Conservation (phyloP, 2,113 vertebrate genomes). For the Corythornis vintsioides region DNA sequence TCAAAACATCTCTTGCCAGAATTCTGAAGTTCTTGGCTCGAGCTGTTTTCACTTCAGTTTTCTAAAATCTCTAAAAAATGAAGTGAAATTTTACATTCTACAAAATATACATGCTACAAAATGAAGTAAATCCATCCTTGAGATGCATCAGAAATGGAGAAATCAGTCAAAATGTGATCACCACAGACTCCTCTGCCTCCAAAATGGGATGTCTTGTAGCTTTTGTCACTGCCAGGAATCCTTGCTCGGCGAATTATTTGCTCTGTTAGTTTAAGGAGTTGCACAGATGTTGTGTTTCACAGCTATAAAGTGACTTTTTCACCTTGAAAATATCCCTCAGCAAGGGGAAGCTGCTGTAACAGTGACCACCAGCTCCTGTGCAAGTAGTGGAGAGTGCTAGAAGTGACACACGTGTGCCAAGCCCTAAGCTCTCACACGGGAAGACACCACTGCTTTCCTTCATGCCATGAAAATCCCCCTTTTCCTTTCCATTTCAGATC, state of each 20-base stretch:
- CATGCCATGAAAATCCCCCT: not conserved
- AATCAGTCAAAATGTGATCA: not conserved
- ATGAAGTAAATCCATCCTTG: not conserved
- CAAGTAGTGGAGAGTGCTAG: not conserved
- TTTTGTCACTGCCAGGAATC: not conserved
- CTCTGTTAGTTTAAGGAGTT: not conserved
- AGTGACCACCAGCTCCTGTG: not conserved
- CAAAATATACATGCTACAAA: not conserved
- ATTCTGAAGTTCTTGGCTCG: no score
- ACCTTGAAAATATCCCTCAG: no score
- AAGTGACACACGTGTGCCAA: no score
- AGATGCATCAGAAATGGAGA: not conserved
- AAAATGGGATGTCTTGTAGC: not conserved
- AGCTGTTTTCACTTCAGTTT: not conserved
- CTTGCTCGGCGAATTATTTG: not conserved
- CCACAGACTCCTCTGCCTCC: not conserved
- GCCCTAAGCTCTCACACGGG: not conserved
- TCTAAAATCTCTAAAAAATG: no score
- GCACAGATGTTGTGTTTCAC: no score
- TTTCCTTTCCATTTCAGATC: conserved; percentile 79
- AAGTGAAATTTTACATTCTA: no score
- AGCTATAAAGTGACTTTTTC: no score
- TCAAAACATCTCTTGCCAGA: not conserved
- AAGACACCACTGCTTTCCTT: not conserved
- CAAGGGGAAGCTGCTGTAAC: not conserved